Base-by-base conservation (phyloP, 2,113 vertebrate genomes). In the Poecilia latipinna region DNA sequence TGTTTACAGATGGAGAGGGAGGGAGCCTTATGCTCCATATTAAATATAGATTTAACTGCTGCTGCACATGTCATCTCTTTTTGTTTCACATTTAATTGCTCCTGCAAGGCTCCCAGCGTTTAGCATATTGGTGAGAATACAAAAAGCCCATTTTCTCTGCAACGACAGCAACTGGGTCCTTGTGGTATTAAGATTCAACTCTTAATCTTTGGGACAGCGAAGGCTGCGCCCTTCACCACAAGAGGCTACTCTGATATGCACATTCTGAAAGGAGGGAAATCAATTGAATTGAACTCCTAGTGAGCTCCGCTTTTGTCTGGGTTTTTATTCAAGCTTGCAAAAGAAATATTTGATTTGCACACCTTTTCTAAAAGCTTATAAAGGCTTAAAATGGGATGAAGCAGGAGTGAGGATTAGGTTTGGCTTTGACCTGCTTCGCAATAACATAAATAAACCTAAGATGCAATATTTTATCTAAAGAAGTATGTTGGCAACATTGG, bases 41-140 rank as follows among this genome's bases (percentile, higher is more conserved):
- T 88, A 90, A 90, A 89, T 84, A 65, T 82, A 73, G 72, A 86
- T 77, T 78, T 66, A 65, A 42, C 83, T 86, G 85, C 70, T 77
- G 32, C 60, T 61, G 22, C 35, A 68, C 32, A 48, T 48, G 70
- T 77, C 63, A 82, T 73, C 15, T 75, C 35, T 62, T 66, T 75
- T 65, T 65, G 32, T 69, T n/a, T 74, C 61, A 32, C 17, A 8
- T 77, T 60, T 75, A 67, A 26, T 70, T 57, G 67, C 7, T 24
- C 73, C 73, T 83, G 32, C 28, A 2, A 22, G 13, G 61, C 75
- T 83, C 44, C 39, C 29, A 39, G 65, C 37, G 29, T 77, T 78
- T 33, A 37, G 12, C 51, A 28, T 39, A 33, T 48, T 12, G 22
- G 35, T 24, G 57, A 72, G 77, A 68, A 51, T 35, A 65, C 60